Base-by-base conservation (phyloP, 2,888 invertebrate genomes). In the Ptychoptera contaminata region DNA sequence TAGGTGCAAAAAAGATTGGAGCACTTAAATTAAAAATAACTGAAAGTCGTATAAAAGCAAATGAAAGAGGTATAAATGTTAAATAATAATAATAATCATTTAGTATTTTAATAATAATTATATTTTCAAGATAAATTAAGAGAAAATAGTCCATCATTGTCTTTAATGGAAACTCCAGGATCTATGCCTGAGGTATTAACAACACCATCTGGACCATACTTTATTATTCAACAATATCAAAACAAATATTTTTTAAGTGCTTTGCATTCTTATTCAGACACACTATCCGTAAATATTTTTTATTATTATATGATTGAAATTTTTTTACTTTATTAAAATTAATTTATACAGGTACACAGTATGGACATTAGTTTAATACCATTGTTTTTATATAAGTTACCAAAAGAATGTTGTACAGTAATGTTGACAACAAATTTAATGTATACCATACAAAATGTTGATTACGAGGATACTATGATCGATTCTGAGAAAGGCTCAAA, bases 351-450 rank as follows among this genome's bases (percentile, higher is more conserved):
- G 77, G 69, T 82, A 47, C 79, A 80, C 58, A 74, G 74, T 53
- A 74, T 76, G 50, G 75, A 77, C 56, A 68, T 79, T 41, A 77
- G 76, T 53, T 67, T 76, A 46, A 73, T 74, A 48, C 80, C 82
- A 10, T 61, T 80, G 46, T 78, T 75, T 60, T 70, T 79, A 40
- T 79, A 82, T 59, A 79, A 78, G 63, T 66, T 84, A 52, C 76
- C 79, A 37, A 67, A 71, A 35, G 69, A 72, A 45, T 74, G 75
- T 54, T 66, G 70, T 53, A 71, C 73, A 50, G 66, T 81, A 53
- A 61, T 82, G 47, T 68, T 82, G 42, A 77, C 81, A 29, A 79
- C 79, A 56, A 72, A 74, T 54, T 67, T 83, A 49, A 73, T 82
- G 54, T 82, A 77, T 56, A 68, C 74, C 16, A 60, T 63, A 51